Base-by-base conservation (phyloP, 2,113 vertebrate genomes). In the Oncorhynchus gorbuscha region DNA sequence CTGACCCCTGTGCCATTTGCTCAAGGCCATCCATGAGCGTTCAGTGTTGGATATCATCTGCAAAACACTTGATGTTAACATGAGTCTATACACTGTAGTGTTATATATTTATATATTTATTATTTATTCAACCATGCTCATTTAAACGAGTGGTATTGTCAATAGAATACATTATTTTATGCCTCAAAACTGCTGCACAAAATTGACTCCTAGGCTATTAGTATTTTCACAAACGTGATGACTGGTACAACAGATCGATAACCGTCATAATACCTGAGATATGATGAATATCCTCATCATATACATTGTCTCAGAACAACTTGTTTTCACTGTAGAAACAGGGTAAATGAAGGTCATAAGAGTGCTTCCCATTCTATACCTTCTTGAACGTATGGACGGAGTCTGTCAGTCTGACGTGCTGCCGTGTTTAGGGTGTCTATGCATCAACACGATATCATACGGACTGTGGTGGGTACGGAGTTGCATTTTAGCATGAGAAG, bases 401-500 rank as follows among this genome's bases (percentile, higher is more conserved):
- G 24, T 70, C n/a, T n/a, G n/a, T n/a, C 26, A 75, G 77, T 75
- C 26, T 78, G 76, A 61, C 83, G 71, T 78, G 78, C 80, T 64
- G 30, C n/a, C 71, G 76, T 86, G 82, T 87, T 76, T 87, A 79
- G 84, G 35, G 51, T 18, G 74, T 65, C 39, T 65, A 24, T 22
- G 61, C 69, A 80, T 55, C 68, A 20, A 75, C 82, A 68, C 76
- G 80, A 79, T 83, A 83, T 83, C 79, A 22, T n/a, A 3, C 3
- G 11, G n/a, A n/a, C n/a, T n/a, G n/a, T n/a, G n/a, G n/a, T n/a
- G 1, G 78, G 77, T 55, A 79, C 74, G 39, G 28, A 71, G 48
- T 22, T 75, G 51, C 51, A 79, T 32, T 90, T 84, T 66, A 87
- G 87, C 81, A 93, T 82, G 93, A 89, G 90, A 93, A 94, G 90